A percentile compares a stretch with the other conserved stretches of the same genome.
Evolutionary conservation across 2,888 invertebrate genomes (phyloP).

Genomic region (Proisotoma minuta): DNA sequence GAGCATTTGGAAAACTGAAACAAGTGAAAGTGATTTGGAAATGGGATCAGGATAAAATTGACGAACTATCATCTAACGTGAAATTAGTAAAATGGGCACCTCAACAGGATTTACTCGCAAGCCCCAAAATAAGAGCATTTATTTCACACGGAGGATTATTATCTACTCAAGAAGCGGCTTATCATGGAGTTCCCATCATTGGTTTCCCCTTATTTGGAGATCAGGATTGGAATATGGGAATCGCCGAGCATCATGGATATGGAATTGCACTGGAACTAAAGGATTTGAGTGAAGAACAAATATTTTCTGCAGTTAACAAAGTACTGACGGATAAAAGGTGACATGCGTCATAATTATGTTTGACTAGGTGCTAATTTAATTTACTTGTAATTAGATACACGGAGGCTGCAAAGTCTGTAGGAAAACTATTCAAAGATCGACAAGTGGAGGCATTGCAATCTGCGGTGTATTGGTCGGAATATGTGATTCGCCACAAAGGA

Average conservation of each 20-base stretch:
- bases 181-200: conserved; percentile 58
- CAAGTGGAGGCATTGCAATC: conserved; percentile 49
- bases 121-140: conserved; percentile 58
- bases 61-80: conserved; percentile 60
- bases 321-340: conserved; percentile 2
- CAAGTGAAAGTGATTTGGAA: conserved; percentile 81
- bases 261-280: conserved; percentile 10
- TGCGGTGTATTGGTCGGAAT: conserved; percentile 47
- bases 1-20: conserved; percentile 69
- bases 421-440: conserved; percentile 22
- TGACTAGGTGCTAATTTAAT: too few relatives aligned
- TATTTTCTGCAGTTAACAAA: conserved; percentile 3
- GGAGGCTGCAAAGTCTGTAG: background rate
- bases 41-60: conserved; percentile 63
- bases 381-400: too few relatives aligned
- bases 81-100: conserved; percentile 64
- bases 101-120: conserved; percentile 73
- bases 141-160: conserved; percentile 65
- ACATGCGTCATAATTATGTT: background rate
- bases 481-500: conserved; percentile 47
- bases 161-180: conserved; percentile 60
- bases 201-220: conserved; percentile 56
- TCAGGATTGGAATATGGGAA: conserved; percentile 48
- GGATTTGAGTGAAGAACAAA: conserved; percentile 6
- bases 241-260: conserved; percentile 51